Evolutionary conservation across 2,888 invertebrate species (phyloP).

Genomic region (Eupithecia vulgata): DNA sequence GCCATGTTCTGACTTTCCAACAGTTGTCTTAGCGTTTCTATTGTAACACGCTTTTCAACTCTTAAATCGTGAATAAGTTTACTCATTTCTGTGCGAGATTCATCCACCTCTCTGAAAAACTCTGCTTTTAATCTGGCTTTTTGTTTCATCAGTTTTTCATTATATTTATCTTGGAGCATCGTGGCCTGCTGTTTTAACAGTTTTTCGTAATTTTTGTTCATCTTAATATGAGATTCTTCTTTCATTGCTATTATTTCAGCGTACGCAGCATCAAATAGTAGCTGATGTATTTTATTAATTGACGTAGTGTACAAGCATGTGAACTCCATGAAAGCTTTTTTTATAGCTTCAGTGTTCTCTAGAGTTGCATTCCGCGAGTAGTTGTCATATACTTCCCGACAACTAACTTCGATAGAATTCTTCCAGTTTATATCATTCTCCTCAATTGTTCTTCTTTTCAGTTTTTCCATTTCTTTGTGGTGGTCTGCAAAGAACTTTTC

Average conservation of each 20-base stretch:
- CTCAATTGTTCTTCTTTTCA: slow-evolving; percentile 52
- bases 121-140: slow-evolving; percentile 57
- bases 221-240: slow-evolving; percentile 55
- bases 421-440: slow-evolving; percentile 66
- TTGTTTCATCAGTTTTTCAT: slow-evolving; percentile 56
- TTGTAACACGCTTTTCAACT: slow-evolving; percentile 68
- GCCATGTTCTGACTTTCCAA: slow-evolving; percentile 74
- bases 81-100: slow-evolving; percentile 46
- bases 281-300: slow-evolving; percentile 61
- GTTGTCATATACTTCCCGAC: slow-evolving; percentile 53
- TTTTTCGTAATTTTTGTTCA: slow-evolving; percentile 58
- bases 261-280: slow-evolving; percentile 60
- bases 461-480: slow-evolving; percentile 53
- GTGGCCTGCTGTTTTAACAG: slow-evolving; percentile 65
- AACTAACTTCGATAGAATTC: slow-evolving; percentile 48
- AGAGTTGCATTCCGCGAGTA: slow-evolving; percentile 49
- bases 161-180: slow-evolving; percentile 61
- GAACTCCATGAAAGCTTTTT: slow-evolving; percentile 63
- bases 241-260: slow-evolving; percentile 59
- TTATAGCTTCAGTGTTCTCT: slow-evolving; percentile 60
- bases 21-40: slow-evolving; percentile 66
- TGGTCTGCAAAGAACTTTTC: slow-evolving; percentile 55
- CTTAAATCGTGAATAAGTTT: slow-evolving; percentile 67
- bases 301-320: slow-evolving; percentile 59
- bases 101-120: slow-evolving; percentile 60